Percentiles rank a stretch among this genome's conserved stretches.
Evolutionary conservation across 2,888 invertebrate species (phyloP).

Genomic region (Bruchidius siliquastri): DNA sequence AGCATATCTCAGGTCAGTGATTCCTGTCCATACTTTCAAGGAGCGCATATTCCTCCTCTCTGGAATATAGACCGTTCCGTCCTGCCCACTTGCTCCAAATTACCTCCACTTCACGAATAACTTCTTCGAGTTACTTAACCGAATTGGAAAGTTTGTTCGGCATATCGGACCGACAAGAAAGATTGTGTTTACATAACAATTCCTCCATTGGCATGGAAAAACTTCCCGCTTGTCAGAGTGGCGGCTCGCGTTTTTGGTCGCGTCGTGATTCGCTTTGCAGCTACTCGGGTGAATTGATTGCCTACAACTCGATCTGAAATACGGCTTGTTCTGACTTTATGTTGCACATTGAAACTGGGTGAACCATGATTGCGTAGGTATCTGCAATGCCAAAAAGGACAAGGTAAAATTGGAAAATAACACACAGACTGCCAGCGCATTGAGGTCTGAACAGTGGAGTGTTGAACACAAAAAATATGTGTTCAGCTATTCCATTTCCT

Average conservation of each 20-base stretch:
- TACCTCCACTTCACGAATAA: background rate
- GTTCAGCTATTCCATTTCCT: too few species aligned
- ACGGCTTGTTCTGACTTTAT: background rate
- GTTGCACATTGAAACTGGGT: background rate
- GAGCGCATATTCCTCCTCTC: background rate
- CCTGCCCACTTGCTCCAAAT: background rate
- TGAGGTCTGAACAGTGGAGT: too few species aligned
- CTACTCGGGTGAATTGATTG: background rate
- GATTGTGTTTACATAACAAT: background rate
- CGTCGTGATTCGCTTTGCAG: background rate
- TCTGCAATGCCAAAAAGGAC: too few species aligned
- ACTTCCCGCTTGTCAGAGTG: background rate
- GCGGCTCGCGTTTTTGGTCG: background rate
- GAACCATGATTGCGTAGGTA: background rate
- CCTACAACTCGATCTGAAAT: background rate
- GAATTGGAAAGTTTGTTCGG: background rate
- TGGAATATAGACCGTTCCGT: background rate
- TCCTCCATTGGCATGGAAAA: background rate
- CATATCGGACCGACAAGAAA: background rate
- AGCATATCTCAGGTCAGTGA: background rate
- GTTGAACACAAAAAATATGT: too few species aligned
- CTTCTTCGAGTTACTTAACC: background rate
- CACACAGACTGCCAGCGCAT: too few species aligned
- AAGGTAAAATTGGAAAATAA: too few species aligned
- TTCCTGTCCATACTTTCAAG: background rate